A percentile compares a stretch with the other conserved stretches of the same genome.
Evolutionary conservation across 2,888 invertebrate genomes (phyloP).

Genomic region (Galerucella calmariensis): DNA sequence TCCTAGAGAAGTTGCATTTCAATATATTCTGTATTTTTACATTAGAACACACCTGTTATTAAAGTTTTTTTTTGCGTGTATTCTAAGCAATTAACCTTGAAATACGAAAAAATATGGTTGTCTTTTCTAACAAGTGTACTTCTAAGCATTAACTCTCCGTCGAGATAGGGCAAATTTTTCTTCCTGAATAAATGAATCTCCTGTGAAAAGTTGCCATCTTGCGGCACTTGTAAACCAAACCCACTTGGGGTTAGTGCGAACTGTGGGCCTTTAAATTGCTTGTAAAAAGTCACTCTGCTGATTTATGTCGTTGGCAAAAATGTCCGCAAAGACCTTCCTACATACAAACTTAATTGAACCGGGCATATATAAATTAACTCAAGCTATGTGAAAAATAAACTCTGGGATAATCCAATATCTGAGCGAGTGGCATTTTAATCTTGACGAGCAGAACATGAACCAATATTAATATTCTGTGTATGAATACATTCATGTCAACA

Average conservation of each 20-base stretch:
- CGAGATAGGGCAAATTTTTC: slow-evolving; percentile 26
- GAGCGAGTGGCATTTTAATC: slow-evolving; percentile 18
- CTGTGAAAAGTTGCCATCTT: slow-evolving; percentile 32
- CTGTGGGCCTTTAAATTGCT: slow-evolving; percentile 38
- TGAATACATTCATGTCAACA: no score
- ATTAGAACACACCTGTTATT: no score
- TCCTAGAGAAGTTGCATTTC: no score
- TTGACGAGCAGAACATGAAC: slow-evolving; percentile 9
- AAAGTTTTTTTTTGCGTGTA: no score
- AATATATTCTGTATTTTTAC: no score
- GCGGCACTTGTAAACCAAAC: slow-evolving; percentile 35
- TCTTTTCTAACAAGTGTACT: slow-evolving; percentile 20
- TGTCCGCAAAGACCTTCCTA: slow-evolving; percentile 36
- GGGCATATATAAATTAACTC: slow-evolving; percentile 29
- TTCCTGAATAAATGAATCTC: slow-evolving; percentile 36
- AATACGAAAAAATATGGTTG: slow-evolving; percentile 10
- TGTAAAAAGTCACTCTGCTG: slow-evolving; percentile 42
- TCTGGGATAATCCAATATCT: slow-evolving; percentile 26
- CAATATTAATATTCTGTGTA: not conserved
- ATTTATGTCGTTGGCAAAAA: slow-evolving; percentile 36
- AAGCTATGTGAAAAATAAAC: slow-evolving; percentile 20
- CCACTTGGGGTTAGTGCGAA: slow-evolving; percentile 39
- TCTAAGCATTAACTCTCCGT: slow-evolving; percentile 17
- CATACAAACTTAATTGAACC: slow-evolving; percentile 39
- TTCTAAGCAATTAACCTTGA: not conserved